These are phyloP conservation scores for Lathamus discolor DNA, from an alignment of 2,113 vertebrate genomes.

Conservation along the genomic window DNA sequence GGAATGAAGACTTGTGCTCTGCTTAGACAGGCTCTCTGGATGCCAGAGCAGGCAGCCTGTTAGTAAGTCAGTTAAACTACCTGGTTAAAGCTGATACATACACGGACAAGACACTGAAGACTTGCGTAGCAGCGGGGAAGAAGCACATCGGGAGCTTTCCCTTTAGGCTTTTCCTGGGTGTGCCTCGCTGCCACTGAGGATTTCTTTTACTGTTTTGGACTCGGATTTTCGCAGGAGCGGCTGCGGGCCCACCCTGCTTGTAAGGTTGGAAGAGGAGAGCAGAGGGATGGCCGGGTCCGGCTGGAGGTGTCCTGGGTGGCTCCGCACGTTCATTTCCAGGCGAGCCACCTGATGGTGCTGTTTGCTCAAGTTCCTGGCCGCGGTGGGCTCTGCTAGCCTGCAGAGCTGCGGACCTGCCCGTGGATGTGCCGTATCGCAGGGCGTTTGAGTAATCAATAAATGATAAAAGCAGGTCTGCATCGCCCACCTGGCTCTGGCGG, in stretches of 20 bases:
- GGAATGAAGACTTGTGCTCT: neutral
- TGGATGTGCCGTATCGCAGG: neutral
- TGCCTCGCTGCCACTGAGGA: neutral
- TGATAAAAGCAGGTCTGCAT: neutral
- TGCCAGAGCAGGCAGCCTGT: neutral
- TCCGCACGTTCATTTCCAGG: neutral
- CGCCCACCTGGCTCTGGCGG: neutral
- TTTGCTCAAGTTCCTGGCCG: neutral
- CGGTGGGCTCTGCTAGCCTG: neutral
- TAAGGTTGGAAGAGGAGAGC: neutral
- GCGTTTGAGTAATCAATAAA: slow-evolving; percentile 21
- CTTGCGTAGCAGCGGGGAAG: neutral
- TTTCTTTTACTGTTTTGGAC: neutral
- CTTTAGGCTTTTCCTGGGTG: neutral
- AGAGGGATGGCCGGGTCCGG: neutral
- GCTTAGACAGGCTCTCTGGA: fast-evolving
- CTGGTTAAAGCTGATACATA: neutral
- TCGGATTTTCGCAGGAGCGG: neutral
- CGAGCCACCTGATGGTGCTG: slow-evolving; percentile 68
- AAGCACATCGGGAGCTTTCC: neutral
- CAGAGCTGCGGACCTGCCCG: slow-evolving; percentile 29
- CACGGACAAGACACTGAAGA: neutral
- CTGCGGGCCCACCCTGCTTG: neutral
- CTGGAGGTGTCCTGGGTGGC: neutral
- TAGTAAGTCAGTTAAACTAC: neutral